Evolutionary conservation across 1,140 invertebrate species (phyloP).

Genomic region (Rhysida immarginata): DNA sequence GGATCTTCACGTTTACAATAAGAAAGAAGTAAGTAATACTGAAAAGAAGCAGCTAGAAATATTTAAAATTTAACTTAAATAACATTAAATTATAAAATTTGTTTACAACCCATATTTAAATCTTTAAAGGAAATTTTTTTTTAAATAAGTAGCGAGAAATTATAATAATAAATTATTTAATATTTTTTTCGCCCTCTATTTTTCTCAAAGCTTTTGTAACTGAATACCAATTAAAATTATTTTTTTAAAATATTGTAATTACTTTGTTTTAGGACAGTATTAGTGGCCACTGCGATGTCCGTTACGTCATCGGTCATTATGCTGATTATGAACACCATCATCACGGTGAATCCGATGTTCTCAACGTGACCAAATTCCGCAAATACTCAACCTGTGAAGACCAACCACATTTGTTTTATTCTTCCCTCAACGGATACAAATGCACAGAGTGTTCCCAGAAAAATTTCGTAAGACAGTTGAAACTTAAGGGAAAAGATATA

Average conservation of each 20-base stretch:
- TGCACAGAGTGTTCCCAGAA: conserved; percentile 9
- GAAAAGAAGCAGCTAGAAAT: no score
- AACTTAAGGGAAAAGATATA: no score
- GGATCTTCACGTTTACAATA: no score
- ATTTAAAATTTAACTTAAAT: no score
- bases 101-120: neutral
- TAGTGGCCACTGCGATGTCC: conserved; percentile 14
- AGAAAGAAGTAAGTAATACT: no score
- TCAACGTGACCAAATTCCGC: conserved; percentile 20
- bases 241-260: neutral
- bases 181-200: no score
- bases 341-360: conserved; percentile 12
- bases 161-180: no score
- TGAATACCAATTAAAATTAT: neutral
- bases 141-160: no score
- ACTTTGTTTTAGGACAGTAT: conserved; percentile 9
- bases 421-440: conserved; percentile 12
- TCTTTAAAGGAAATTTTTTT: neutral
- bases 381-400: conserved; percentile 18
- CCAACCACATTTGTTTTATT: conserved; percentile 8
- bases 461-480: conserved; percentile 3
- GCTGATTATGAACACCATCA: conserved; percentile 10
- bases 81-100: neutral
- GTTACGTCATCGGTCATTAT: conserved; percentile 11
- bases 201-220: neutral